Conservation (phyloP, 2,888 invertebrate genomes). For the Megamerina dolium region DNA sequence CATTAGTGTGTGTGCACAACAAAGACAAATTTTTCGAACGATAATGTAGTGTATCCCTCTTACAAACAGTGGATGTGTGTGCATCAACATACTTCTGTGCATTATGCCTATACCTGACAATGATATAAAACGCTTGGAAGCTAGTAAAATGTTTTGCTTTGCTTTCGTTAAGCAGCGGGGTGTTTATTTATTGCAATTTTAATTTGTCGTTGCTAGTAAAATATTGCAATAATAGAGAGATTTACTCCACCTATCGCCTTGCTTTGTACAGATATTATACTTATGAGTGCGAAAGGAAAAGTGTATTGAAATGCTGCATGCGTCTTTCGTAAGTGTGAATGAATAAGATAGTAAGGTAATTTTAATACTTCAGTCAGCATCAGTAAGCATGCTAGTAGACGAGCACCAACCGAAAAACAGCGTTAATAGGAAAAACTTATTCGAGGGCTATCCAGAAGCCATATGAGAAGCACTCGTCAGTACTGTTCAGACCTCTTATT, state of each 20-base stretch:
- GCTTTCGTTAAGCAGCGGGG: too few relatives aligned
- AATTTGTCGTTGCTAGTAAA: conserved; percentile 11
- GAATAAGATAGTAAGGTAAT: conserved; percentile 15
- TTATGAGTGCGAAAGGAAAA: too few relatives aligned
- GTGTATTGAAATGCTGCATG: neutral
- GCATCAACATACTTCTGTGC: too few relatives aligned
- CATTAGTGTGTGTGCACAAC: too few relatives aligned
- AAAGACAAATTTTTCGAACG: conserved; percentile 4
- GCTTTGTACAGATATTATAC: neutral
- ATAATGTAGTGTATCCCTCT: conserved; percentile 13
- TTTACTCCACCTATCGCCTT: conserved; percentile 8
- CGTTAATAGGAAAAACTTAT: conserved; percentile 48
- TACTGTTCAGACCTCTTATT: conserved; percentile 52
- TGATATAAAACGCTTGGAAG: too few relatives aligned
- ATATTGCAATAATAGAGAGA: conserved; percentile 6
- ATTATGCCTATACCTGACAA: too few relatives aligned
- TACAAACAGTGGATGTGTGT: neutral
- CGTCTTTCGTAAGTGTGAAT: conserved; percentile 4
- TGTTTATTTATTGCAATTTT: conserved; percentile 12
- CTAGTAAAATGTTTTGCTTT: neutral
- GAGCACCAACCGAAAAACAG: conserved; percentile 24
- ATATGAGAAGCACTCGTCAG: conserved; percentile 52
- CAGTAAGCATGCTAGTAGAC: conserved; percentile 11
- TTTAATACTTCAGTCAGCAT: conserved; percentile 16
- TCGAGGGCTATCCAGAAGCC: conserved; percentile 52